Percentiles rank a stretch among this genome's conserved stretches.
phyloP scores from a whole-genome alignment of 2,113 vertebrate species.

The Bambusicola thoracicus region DNA sequence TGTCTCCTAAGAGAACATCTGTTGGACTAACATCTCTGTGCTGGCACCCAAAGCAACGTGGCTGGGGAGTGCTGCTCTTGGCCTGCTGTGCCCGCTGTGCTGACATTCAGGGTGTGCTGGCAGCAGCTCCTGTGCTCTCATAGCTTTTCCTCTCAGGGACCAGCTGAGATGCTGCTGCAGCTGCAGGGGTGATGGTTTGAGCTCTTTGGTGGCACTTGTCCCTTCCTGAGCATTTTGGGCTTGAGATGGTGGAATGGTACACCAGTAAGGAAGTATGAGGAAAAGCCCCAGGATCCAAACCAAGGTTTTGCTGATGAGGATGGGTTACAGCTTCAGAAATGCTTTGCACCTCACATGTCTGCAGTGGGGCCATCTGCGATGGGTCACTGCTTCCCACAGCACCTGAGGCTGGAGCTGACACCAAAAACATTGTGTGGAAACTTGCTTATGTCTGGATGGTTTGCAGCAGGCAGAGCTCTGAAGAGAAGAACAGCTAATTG shows the following conservation, averaged over 20 bases:
- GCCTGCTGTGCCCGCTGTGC: neutral
- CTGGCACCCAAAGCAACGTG: neutral
- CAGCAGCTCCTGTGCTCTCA: neutral
- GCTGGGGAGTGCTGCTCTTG: neutral
- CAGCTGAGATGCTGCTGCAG: neutral
- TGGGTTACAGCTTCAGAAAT: neutral
- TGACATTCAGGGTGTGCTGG: neutral
- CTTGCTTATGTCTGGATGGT: neutral
- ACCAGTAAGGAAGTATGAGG: neutral
- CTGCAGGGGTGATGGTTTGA: neutral
- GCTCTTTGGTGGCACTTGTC: neutral
- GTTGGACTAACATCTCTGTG: neutral
- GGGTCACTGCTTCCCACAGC: neutral
- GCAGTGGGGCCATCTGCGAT: neutral
- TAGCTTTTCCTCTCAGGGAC: neutral
- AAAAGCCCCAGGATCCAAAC: neutral
- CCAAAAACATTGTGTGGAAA: constrained; percentile 14
- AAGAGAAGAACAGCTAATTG: neutral
- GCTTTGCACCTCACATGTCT: neutral
- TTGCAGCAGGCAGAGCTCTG: constrained; percentile 13
- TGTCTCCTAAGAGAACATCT: neutral
- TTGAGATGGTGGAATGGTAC: neutral
- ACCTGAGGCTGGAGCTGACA: neutral
- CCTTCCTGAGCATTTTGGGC: neutral
- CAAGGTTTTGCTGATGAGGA: neutral